phyloP scores from a whole-genome alignment of 2,113 vertebrate genomes.

The Laterallus jamaicensis region DNA sequence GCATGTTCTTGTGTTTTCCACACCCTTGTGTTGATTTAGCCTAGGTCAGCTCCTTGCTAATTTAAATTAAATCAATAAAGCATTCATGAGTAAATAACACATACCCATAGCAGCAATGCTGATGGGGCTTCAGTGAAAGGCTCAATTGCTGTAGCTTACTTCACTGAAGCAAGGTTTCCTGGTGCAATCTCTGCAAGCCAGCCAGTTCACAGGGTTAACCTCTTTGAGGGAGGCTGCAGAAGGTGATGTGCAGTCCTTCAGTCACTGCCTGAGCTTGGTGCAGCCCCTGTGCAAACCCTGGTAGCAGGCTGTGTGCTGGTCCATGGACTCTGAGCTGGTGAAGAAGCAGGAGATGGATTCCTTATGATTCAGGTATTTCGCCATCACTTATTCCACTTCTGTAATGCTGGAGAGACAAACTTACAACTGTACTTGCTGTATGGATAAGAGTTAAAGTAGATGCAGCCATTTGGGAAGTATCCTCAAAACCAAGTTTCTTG shows the following conservation, averaged over 20 bases:
- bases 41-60: background rate
- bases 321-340: background rate
- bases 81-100: background rate
- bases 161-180: background rate
- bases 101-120: rapidly evolving
- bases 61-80: background rate
- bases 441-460: background rate
- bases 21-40: background rate
- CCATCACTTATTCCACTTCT: too few relatives aligned
- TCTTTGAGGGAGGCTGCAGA: too few relatives aligned
- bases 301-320: background rate
- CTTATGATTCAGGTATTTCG: background rate
- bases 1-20: background rate
- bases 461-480: background rate
- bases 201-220: too few relatives aligned
- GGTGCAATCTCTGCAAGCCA: background rate
- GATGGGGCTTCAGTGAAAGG: background rate
- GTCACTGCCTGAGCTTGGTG: background rate
- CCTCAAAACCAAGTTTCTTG: background rate
- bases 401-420: background rate
- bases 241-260: too few relatives aligned
- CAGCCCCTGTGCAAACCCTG: background rate
- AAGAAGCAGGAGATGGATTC: background rate
- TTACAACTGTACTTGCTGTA: background rate
- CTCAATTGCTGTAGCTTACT: background rate